Evolutionary conservation across 2,888 invertebrate species (phyloP), one percentile per base, ranked within the genome.

Genomic region (Cephus pulcher): DNA sequence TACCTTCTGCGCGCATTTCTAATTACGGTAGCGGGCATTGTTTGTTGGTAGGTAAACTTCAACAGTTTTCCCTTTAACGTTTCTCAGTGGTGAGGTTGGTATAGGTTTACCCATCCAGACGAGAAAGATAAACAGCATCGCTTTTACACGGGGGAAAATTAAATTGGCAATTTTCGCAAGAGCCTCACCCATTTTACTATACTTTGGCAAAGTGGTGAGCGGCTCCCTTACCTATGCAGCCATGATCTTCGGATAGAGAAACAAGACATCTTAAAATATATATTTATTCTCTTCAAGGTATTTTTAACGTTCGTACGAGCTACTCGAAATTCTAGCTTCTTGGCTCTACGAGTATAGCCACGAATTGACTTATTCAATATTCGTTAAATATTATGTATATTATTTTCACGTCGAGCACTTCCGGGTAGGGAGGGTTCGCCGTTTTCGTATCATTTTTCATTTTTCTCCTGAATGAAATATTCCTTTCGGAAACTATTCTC

Each of bases 401-500:
- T 56, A 56, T 56, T 56, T 56, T 56, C 56, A 56, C 56, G 2
- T 56, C 56, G 23, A 56, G 23, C 23, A 23, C 15, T 56, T 56
- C 1, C 56, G 23, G 23, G 23, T 0, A 56, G 23, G 23, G 23
- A 56, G 56, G 23, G 23, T 23, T 56, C 23, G 9, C 9, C 23
- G 23, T 23, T 56, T 56, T 1, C 56, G 56, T 56, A 56, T 9
- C 56, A 56, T 56, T 56, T 56, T 56, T 56, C 56, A 56, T 56
- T 56, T 56, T 69, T 1, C 71, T 15, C 34, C 74, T 68, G 69
- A 74, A 77, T 73, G 81, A 82, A 84, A 82, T 84, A 84, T 86
- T 84, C 79, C 78, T 69, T 81, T 79, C 80, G 73, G 82, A 86
- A 88, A 88, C 86, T 88, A 86, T 71, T 83, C 82, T 84, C 84